phyloP scores from a whole-genome alignment of 2,113 vertebrate genomes.

The Carassius gibelio region DNA sequence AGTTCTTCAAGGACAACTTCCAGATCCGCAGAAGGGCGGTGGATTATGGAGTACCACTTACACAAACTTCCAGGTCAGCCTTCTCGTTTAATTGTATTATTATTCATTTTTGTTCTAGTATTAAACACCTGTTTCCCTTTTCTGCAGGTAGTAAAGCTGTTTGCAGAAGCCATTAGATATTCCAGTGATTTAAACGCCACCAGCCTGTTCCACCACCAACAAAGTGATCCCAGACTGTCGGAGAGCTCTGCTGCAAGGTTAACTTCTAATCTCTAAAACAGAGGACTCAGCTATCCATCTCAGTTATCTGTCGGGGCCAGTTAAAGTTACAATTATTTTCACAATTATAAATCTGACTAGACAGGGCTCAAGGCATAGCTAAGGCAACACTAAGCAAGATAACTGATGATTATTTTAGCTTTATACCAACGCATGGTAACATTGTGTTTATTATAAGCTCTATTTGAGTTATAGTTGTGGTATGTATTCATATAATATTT shows the following conservation, averaged over 20 bases:
- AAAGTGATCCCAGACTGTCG: constrained; percentile 59
- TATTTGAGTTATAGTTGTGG: too few relatives aligned
- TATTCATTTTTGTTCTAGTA: not conserved
- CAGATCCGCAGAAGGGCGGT: constrained; percentile 89
- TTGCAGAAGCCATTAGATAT: constrained; percentile 85
- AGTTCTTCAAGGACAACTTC: constrained; percentile 87
- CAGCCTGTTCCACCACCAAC: constrained; percentile 93
- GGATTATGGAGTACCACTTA: constrained; percentile 87
- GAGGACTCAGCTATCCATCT: too few relatives aligned
- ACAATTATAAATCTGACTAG: not conserved
- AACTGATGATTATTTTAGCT: not conserved
- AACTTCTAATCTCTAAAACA: not conserved
- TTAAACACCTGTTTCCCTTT: not conserved
- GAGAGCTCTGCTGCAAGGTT: constrained; percentile 5
- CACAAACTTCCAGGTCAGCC: constrained; percentile 89
- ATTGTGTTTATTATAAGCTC: not conserved
- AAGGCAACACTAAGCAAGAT: not conserved
- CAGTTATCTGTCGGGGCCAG: not conserved
- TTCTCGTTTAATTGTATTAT: not conserved
- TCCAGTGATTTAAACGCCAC: constrained; percentile 82
- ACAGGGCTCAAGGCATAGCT: not conserved
- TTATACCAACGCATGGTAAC: not conserved
- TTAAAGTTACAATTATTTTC: not conserved
- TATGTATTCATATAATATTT: too few relatives aligned
- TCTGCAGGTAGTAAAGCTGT: constrained; percentile 80